A percentile compares a stretch with the other conserved stretches of the same genome.
These are phyloP conservation scores for Boulengerochromis microlepis DNA, from an alignment of 2,113 vertebrate species.

Conservation along the genomic window DNA sequence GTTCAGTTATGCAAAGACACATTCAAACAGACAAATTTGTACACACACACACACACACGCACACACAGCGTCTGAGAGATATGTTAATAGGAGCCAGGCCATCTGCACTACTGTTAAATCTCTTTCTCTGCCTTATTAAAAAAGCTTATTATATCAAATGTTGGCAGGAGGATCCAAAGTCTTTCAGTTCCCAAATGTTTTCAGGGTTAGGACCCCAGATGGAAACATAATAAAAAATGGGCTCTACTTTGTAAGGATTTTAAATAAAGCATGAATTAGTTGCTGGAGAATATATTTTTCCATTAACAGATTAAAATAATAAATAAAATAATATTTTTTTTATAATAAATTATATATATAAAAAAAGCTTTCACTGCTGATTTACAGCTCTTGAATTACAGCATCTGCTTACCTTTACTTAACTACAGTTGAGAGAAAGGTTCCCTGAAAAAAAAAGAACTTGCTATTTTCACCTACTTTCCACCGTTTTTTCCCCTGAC, in stretches of 20 bases:
- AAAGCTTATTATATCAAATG: conserved; percentile 4
- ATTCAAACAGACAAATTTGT: not conserved
- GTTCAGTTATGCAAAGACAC: not conserved
- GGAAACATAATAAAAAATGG: not conserved
- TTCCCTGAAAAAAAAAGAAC: not conserved
- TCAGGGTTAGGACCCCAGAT: not conserved
- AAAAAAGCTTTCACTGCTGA: not conserved
- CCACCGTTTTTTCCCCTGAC: not conserved
- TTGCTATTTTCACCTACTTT: not conserved
- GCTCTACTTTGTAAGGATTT: not conserved
- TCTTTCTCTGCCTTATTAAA: not conserved
- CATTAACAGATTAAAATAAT: not conserved
- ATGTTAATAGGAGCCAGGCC: not conserved
- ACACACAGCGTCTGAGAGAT: not conserved
- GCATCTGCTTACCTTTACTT: not conserved
- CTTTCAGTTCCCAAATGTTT: not conserved
- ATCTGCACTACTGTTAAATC: conserved; percentile 18
- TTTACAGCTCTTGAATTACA: not conserved
- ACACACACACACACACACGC: not conserved
- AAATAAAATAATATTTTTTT: not conserved
- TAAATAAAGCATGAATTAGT: not conserved
- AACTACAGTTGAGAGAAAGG: not conserved
- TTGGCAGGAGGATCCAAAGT: not conserved
- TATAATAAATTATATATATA: not conserved
- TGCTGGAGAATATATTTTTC: not conserved